Base-by-base conservation (phyloP, 2,113 vertebrate species). In the Microtus oregoni region DNA sequence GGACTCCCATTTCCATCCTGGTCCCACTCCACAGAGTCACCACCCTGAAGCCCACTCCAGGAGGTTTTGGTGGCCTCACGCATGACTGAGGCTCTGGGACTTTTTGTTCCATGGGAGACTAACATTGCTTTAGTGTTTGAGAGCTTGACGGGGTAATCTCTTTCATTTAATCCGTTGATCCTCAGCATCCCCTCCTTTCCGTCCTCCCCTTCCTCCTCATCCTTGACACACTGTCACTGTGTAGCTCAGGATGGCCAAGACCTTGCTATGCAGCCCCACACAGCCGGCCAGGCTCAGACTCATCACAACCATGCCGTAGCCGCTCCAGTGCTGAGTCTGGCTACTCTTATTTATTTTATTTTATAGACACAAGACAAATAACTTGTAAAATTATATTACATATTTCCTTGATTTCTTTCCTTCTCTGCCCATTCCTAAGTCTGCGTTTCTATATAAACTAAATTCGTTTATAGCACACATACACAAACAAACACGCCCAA, bases 1-100 rank as follows among this genome's bases (percentile, higher is more conserved):
- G 52, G 52, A 15, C 52, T 38, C 1, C 3, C n/a, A 5, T 4
- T 67, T 77, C 58, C 2, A 0, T 0, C 0, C 22, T 6, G 19
- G 65, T 5, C 22, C 4, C 7, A 0, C 3, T 38, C 68, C 26
- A 41, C 22, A 11, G 63, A n/a, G 22, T 44, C 11, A 28, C 58
- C 13, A 35, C 5, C 65, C 55, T 63, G 77, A 11, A 10, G 11
- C 20, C 13, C 50, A 17, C 17, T 67, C 32, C 24, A 19, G 9
- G 61, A 83, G 63, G 35, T 28, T 70, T 75, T 91, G 13, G 9
- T 52, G 1, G 24, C 35, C 76, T 1, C 19, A n/a, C 35, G 50
- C 14, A 22, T 7, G 52, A 73, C 10, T 22, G 65, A 26, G 28
- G 32, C 44, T 9, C 0, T n/a, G 55, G 52, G 68, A 11, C 22